phyloP scores from a whole-genome alignment of 2,113 vertebrate species.

The Pseudorhombus dupliciocellatus region DNA sequence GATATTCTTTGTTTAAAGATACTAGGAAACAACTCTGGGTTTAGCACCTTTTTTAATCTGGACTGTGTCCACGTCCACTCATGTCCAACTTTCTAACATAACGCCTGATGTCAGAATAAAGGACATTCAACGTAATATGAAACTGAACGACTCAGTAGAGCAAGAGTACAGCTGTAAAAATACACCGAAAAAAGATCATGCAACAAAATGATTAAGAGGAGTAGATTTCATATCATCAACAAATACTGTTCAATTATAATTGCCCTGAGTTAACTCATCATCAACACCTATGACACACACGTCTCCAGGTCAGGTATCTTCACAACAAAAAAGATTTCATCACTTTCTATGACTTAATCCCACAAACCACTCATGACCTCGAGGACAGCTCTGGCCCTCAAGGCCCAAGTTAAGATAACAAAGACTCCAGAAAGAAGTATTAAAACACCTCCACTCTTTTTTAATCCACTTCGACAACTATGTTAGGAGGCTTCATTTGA shows the following conservation, averaged over 20 bases:
- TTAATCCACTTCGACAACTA: constrained; percentile 11
- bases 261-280: background rate
- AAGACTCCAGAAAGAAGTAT: background rate
- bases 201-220: background rate
- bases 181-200: background rate
- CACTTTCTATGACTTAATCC: constrained; percentile 1
- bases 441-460: background rate
- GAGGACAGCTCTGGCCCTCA: background rate
- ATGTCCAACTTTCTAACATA: background rate
- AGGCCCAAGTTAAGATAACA: background rate
- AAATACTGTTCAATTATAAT: background rate
- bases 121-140: no score
- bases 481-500: constrained; percentile 23
- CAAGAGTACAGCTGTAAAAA: background rate
- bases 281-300: background rate
- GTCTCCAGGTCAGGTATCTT: constrained; percentile 12
- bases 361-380: background rate
- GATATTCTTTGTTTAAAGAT: background rate
- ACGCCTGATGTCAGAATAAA: background rate
- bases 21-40: background rate
- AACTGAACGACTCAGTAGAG: background rate
- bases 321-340: background rate
- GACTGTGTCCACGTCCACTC: background rate
- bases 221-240: background rate
- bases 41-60: background rate